These are phyloP conservation scores for Cacoxenus indagator DNA, from an alignment of 2,888 invertebrate species.

Conservation along the genomic window DNA sequence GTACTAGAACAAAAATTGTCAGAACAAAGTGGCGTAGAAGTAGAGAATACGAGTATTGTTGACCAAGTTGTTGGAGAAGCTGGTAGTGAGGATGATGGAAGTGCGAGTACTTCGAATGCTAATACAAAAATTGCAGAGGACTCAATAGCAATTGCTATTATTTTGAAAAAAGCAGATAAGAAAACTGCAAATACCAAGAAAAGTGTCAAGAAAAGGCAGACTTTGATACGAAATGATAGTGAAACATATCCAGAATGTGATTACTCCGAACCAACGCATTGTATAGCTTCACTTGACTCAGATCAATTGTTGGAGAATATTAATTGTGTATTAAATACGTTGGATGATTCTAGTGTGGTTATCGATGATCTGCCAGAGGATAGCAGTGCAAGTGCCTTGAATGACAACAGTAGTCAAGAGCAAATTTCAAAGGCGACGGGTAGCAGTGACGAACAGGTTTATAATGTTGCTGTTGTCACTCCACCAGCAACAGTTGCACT, in stretches of 20 bases:
- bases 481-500: slow-evolving; percentile 48
- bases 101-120: slow-evolving; percentile 50
- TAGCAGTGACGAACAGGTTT: neutral
- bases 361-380: slow-evolving; percentile 59
- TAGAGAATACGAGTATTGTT: slow-evolving; percentile 11
- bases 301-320: slow-evolving; percentile 2
- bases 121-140: slow-evolving; percentile 55
- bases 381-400: slow-evolving; percentile 48
- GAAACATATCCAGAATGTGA: slow-evolving; percentile 56
- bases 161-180: slow-evolving; percentile 37
- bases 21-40: slow-evolving; percentile 40
- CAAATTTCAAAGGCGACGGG: neutral
- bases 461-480: neutral
- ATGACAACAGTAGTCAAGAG: slow-evolving; percentile 25
- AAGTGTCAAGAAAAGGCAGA: slow-evolving; percentile 46
- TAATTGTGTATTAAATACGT: slow-evolving; percentile 28
- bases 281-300: slow-evolving; percentile 51
- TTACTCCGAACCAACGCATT: slow-evolving; percentile 50
- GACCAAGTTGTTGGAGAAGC: too few species aligned
- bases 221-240: slow-evolving; percentile 51
- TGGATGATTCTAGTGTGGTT: slow-evolving; percentile 57
- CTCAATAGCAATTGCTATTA: slow-evolving; percentile 51
- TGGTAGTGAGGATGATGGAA: slow-evolving; percentile 48
- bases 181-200: slow-evolving; percentile 26
- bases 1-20: too few species aligned